A percentile compares a stretch with the other conserved stretches of the same genome.
These are phyloP conservation scores for Yponomeuta plumbellus DNA, from an alignment of 2,888 invertebrate genomes.

Conservation along the genomic window DNA sequence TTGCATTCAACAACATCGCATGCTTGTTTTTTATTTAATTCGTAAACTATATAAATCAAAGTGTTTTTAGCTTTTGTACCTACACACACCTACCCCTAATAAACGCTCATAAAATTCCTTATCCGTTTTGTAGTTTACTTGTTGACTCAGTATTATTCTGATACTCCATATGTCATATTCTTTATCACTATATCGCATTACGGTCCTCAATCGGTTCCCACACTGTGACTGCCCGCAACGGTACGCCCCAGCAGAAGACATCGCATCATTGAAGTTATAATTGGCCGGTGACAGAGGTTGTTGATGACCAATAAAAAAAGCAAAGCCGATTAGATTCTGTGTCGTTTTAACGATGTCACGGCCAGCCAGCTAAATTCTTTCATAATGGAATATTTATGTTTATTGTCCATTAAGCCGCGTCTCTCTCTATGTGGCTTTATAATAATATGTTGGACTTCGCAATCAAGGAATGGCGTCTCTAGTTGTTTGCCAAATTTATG, in stretches of 20 bases:
- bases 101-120: no score
- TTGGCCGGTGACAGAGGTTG: constrained; percentile 8
- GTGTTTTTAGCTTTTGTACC: no score
- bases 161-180: neutral
- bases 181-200: neutral
- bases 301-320: constrained; percentile 15
- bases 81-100: no score
- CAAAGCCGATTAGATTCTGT: constrained; percentile 12
- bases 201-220: neutral
- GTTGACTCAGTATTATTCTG: neutral
- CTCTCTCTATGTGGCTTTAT: neutral
- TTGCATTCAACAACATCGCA: neutral
- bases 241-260: neutral
- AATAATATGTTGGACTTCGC: neutral
- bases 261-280: neutral
- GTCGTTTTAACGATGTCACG: constrained; percentile 14
- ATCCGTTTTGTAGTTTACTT: neutral
- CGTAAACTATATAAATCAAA: no score
- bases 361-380: constrained; percentile 14
- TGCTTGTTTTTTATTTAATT: no score
- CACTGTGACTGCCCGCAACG: neutral
- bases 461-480: neutral
- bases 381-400: constrained; percentile 17
- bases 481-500: neutral
- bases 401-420: constrained; percentile 14